These are phyloP conservation scores for Anthopleura sola DNA, from an alignment of 64 coral and sea anemone species.

Conservation along the genomic window DNA sequence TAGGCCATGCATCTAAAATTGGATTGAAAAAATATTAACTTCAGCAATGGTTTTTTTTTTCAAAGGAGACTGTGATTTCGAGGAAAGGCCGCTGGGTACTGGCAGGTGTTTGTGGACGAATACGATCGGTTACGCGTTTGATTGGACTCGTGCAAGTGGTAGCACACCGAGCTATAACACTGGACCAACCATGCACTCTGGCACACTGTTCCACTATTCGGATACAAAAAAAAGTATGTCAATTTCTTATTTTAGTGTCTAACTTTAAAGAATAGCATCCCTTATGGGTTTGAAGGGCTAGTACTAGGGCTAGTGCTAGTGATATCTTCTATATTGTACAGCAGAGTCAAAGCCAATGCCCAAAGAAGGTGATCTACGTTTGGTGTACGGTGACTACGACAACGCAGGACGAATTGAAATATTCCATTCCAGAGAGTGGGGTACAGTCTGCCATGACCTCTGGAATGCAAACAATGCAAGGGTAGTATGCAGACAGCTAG, in stretches of 20 bases:
- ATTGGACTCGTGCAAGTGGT: background rate
- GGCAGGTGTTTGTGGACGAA: background rate
- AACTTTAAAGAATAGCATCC: too few species aligned
- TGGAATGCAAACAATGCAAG: constrained; percentile 50
- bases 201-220: too few species aligned
- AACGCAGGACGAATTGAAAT: constrained; percentile 67
- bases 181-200: background rate
- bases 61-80: constrained; percentile 9
- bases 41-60: background rate
- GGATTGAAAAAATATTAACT: background rate
- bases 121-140: background rate
- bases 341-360: background rate
- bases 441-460: constrained; percentile 62
- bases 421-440: constrained; percentile 69
- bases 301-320: background rate
- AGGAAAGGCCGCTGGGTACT: background rate
- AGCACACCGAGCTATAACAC: background rate
- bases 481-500: constrained; percentile 77
- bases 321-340: background rate
- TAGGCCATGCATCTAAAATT: too few species aligned
- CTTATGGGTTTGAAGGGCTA: too few species aligned
- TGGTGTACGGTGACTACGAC: constrained; percentile 15
- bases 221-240: too few species aligned
- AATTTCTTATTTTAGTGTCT: too few species aligned
- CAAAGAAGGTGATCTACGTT: background rate